A percentile compares a stretch with the other conserved stretches of the same genome.
Evolutionary conservation across 2,888 invertebrate genomes (phyloP).

Genomic region (Molanna angustata): DNA sequence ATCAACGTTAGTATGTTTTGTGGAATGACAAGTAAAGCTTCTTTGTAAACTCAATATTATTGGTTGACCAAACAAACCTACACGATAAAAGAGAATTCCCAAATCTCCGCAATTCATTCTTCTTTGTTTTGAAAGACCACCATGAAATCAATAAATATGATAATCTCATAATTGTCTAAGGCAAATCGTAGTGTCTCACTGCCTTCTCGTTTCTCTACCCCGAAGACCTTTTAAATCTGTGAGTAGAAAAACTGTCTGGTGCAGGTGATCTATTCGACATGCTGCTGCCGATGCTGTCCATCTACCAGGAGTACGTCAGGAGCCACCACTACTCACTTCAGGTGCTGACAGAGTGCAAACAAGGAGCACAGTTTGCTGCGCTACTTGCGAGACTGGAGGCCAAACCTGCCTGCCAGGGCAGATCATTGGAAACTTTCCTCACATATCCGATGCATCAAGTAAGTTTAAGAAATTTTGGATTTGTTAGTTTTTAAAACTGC

Average conservation of each 20-base stretch:
- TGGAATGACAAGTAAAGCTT: no score
- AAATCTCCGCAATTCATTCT: no score
- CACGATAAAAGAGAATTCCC: no score
- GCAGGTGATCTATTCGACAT: conserved; percentile 92
- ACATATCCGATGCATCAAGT: conserved; percentile 96
- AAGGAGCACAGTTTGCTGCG: conserved; percentile 73
- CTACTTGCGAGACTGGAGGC: conserved; percentile 78
- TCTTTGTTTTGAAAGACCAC: no score
- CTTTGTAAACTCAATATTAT: no score
- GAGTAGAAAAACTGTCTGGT: conserved; percentile 35
- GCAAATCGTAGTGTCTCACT: neutral
- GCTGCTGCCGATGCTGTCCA: conserved; percentile 90
- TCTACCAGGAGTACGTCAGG: conserved; percentile 92
- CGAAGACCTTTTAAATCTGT: conserved; percentile 30
- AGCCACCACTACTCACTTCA: conserved; percentile 94
- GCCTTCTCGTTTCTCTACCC: neutral
- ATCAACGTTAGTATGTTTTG: no score
- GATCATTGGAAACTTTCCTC: conserved; percentile 83
- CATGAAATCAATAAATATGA: no score
- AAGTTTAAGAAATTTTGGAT: neutral
- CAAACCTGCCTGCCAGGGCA: conserved; percentile 80
- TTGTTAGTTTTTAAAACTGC: no score
- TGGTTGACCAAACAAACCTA: no score
- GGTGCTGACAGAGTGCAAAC: conserved; percentile 89
- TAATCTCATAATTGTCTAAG: neutral